Base-by-base conservation (phyloP, 2,113 vertebrate genomes). In the Gadus macrocephalus region DNA sequence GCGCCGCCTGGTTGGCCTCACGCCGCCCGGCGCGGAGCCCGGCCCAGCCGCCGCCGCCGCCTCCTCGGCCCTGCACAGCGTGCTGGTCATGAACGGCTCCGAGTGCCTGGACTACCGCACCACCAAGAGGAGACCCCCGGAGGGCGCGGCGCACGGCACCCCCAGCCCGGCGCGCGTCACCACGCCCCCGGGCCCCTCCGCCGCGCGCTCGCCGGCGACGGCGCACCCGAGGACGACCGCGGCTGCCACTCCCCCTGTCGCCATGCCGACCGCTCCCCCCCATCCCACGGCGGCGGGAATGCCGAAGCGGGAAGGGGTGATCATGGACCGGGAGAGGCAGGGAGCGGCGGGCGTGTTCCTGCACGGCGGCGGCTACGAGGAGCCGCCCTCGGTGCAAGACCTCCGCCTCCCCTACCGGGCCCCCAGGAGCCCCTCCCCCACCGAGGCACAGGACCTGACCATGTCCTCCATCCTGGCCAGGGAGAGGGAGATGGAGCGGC, bases 21-120 rank as follows among this genome's bases (percentile, higher is more conserved):
- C 76, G 17, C 84, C 82, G 61, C 68, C 78, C n/a, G 86, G 87
- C 77, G 76, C 81, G 11, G 81, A 87, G 5, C 73, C 78, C 69
- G 62, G 81, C 1, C 67, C 77, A 2, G 63, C 81, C 12, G 68
- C 78, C 55, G 63, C 81, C 12, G 68, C 78, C 55, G 4, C 76
- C 0, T 81, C 81, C 76, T 78, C 88, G 1, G 62, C 78, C 16
- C 82, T 86, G 25, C 90, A 91, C 65, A 92, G 88, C 17, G 91
- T 93, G 53, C 76, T 93, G 0, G 91, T 92, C 75, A 90, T 93
- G 89, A 93, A 89, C 8, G 86, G 86, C 22, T 53, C 90, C 16
- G 91, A 92, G 66, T 91, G 89, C 73, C 77, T 91, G 71, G 91
- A 92, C 81, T 92, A 89, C 73, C 88, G 90, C 81, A 91, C 88